Percentiles rank a stretch among this genome's conserved stretches.
These are phyloP conservation scores for Drosophila prosaltans DNA, from an alignment of 1,140 invertebrate genomes.

Conservation along the genomic window DNA sequence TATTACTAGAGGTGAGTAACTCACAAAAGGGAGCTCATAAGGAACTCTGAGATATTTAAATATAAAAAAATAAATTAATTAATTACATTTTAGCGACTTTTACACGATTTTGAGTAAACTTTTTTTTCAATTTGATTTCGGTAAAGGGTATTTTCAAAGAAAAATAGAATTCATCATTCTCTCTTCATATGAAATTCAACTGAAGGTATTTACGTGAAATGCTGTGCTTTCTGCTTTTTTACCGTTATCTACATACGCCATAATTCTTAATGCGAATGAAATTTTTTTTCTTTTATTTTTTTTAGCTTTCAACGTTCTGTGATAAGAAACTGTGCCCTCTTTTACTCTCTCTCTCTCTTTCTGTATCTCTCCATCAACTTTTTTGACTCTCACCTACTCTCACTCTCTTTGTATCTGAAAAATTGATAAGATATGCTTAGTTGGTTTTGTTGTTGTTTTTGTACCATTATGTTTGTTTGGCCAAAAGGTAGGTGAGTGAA, in stretches of 20 bases:
- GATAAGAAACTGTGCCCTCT: slow-evolving; percentile 50
- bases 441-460: slow-evolving; percentile 6
- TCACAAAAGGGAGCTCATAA: no score
- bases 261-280: slow-evolving; percentile 66
- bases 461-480: neutral
- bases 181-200: slow-evolving; percentile 7
- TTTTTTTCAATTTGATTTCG: neutral
- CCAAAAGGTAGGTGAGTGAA: neutral
- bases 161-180: slow-evolving; percentile 1
- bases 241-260: slow-evolving; percentile 66
- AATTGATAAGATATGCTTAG: slow-evolving; percentile 9
- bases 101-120: neutral
- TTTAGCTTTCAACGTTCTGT: slow-evolving; percentile 48
- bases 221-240: neutral
- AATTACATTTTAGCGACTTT: neutral
- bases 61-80: neutral
- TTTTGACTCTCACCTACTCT: neutral
- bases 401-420: neutral
- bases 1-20: no score
- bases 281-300: slow-evolving; percentile 10
- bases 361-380: neutral
- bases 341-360: slow-evolving; percentile 1
- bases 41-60: no score
- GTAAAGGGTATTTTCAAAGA: neutral
- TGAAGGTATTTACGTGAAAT: slow-evolving; percentile 27